Evolutionary conservation across 2,113 vertebrate species (phyloP).

Genomic region (Prochilodus magdalenae): DNA sequence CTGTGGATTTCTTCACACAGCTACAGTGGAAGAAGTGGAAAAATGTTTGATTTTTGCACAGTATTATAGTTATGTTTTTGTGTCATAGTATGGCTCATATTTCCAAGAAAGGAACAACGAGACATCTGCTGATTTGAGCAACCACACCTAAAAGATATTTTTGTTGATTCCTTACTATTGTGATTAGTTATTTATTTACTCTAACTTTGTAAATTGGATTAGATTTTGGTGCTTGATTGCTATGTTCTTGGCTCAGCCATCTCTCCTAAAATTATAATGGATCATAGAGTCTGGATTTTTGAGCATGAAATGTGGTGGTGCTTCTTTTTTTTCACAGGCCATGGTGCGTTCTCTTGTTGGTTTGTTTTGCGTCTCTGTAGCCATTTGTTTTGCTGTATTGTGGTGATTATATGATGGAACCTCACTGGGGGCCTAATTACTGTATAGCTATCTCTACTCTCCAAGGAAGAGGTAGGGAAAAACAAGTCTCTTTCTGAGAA

Average conservation of each 20-base stretch:
- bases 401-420: constrained; percentile 57
- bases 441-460: constrained; percentile 47
- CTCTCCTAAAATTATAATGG: background rate
- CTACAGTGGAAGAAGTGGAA: too few species aligned
- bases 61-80: too few species aligned
- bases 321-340: background rate
- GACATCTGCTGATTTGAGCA: too few species aligned
- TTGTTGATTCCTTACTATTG: too few species aligned
- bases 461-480: constrained; percentile 52
- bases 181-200: too few species aligned
- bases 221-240: background rate
- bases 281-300: background rate
- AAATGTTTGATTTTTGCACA: too few species aligned
- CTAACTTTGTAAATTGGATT: too few species aligned
- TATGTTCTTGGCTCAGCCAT: background rate
- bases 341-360: constrained; percentile 14
- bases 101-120: too few species aligned
- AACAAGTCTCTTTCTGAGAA: constrained; percentile 58
- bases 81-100: too few species aligned
- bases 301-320: background rate
- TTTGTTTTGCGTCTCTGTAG: constrained; percentile 55
- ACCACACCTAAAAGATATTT: too few species aligned
- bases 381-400: constrained; percentile 59
- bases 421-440: constrained; percentile 61
- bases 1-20: too few species aligned